Conservation (phyloP, 2,113 vertebrate genomes). For the Danionella cerebrum region DNA sequence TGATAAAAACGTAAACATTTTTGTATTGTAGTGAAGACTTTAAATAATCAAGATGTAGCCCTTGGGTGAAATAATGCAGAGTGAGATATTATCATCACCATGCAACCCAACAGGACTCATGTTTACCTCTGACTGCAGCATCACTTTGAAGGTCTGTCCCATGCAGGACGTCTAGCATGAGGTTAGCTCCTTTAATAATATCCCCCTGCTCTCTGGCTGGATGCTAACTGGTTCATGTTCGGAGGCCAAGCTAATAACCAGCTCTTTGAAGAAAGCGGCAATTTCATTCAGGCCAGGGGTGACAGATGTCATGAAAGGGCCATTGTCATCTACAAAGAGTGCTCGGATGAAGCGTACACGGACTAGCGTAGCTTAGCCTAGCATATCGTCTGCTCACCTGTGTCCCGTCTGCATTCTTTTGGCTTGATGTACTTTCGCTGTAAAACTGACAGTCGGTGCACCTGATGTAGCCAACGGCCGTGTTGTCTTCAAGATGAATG, state of each 20-base stretch:
- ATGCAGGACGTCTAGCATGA: no score
- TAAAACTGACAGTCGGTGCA: slow-evolving; percentile 2
- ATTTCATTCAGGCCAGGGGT: slow-evolving; percentile 42
- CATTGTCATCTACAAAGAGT: slow-evolving; percentile 14
- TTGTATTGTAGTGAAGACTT: no score
- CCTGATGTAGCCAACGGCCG: not conserved
- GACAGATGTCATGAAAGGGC: slow-evolving; percentile 37
- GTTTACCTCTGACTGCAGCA: slow-evolving; percentile 12
- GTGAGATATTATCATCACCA: no score
- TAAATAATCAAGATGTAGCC: no score
- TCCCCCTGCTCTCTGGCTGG: not conserved
- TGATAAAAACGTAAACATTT: no score
- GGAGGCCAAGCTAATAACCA: slow-evolving; percentile 48
- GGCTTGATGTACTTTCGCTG: slow-evolving; percentile 6
- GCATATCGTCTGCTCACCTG: not conserved
- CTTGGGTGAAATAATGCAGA: no score
- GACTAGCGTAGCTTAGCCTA: not conserved
- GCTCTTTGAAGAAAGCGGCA: slow-evolving; percentile 55
- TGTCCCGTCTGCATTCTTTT: slow-evolving; percentile 23
- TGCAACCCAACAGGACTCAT: no score
- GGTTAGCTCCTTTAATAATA: slow-evolving; percentile 9
- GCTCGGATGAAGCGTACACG: slow-evolving; percentile 7
- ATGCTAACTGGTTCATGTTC: slow-evolving; percentile 29
- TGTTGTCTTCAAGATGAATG: not conserved
- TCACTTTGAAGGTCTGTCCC: slow-evolving; percentile 9